Evolutionary conservation across 1,140 invertebrate genomes (phyloP), one percentile per base, ranked within the genome.

Genomic region (Dendroctonus ponderosae): DNA sequence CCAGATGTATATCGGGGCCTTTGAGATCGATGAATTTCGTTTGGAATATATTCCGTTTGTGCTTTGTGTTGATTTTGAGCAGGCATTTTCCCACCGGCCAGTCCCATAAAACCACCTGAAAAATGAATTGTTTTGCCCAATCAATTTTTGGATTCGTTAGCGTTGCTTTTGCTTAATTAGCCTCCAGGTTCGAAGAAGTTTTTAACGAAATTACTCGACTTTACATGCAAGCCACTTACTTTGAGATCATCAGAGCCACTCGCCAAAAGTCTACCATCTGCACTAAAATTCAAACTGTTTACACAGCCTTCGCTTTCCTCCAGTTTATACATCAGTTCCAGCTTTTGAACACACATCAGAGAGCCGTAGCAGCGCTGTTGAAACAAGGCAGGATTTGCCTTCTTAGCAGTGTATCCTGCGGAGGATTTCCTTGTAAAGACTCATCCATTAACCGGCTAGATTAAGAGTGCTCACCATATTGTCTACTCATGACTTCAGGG

Each of bases 241-340:
- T 86, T 84, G 7, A 89, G 84, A 82, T 98, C 96, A 83, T 98
- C 94, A 0, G 94, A 97, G 5, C 92, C 93, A 77, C 92, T 94
- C 0, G 88, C 91, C 54, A 97, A 78, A 50, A 90, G 80, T 50
- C 86, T 86, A 73, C 86, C 86, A 76, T 85, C 81, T 54, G 85
- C 84, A 81, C 95, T 95, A 79, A 97, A 98, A 81, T 93, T 89
- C 44, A 98, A 83, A 50, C 91, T 88, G 83, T 97, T 97, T 7
- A 97, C 94, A 83, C 95, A 97, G 48, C 94, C 94, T 73, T 82
- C 80, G 81, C 97, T 94, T 68, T 86, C 85, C 41, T 89, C 85
- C 73, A 98, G 81, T 76, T 89, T 87, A 70, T 89, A 86, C 78
- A 90, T 85, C 40, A 94, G 81, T 75, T 94, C 85, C 72, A 98